phyloP scores from a whole-genome alignment of 2,888 invertebrate species.

The Rambutsinella grinnellia region DNA sequence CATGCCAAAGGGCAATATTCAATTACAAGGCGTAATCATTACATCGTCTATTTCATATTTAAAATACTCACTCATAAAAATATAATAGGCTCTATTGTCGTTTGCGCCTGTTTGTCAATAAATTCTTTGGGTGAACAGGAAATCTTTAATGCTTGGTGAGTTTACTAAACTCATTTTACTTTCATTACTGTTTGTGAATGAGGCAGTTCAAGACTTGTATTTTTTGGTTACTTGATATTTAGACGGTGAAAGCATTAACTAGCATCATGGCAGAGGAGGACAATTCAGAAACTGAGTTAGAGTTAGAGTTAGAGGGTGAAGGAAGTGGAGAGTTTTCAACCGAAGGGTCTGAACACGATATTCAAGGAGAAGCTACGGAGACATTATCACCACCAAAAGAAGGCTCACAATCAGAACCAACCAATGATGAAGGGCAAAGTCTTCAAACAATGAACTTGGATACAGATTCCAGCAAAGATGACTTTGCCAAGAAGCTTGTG shows the following conservation, averaged over 20 bases:
- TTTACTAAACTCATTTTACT: too few relatives aligned
- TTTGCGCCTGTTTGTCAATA: too few relatives aligned
- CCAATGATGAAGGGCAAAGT: slow-evolving; percentile 30
- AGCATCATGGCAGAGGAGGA: slow-evolving; percentile 21
- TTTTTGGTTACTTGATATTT: too few relatives aligned
- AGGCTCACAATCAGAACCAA: too few relatives aligned
- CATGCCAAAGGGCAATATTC: slow-evolving; percentile 50
- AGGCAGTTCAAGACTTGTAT: not conserved
- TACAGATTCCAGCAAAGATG: slow-evolving; percentile 28
- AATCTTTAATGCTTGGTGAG: too few relatives aligned
- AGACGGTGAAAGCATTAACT: not conserved
- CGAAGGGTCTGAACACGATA: not conserved
- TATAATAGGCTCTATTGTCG: too few relatives aligned
- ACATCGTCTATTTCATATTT: not conserved
- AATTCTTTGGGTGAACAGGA: too few relatives aligned
- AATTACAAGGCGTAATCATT: slow-evolving; percentile 21
- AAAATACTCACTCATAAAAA: too few relatives aligned
- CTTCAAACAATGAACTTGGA: slow-evolving; percentile 24
- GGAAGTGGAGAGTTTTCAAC: not conserved
- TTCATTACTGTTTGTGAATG: too few relatives aligned
- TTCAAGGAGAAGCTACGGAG: too few relatives aligned
- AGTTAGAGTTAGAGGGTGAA: not conserved
- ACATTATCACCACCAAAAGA: too few relatives aligned
- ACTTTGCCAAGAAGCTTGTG: slow-evolving; percentile 36
- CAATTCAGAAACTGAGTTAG: not conserved